Evolutionary conservation across 2,113 vertebrate genomes (phyloP), one percentile per base, ranked within the genome.

Genomic region (Labrus mixtus): DNA sequence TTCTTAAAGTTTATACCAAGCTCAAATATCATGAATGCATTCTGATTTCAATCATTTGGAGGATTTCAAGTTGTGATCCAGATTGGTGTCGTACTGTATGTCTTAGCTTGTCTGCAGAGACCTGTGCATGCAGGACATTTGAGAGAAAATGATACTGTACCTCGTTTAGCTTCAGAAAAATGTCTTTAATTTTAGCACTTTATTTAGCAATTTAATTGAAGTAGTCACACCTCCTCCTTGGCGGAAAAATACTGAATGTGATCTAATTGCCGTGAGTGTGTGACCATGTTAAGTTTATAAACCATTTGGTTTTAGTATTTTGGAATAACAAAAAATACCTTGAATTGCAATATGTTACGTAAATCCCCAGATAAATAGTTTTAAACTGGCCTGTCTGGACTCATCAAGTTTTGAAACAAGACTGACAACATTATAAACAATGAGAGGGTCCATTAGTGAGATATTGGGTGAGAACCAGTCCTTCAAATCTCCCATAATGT

Each of bases 271-370:
- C 8, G 13, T 43, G 17, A 19, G 29, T 37, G 43, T 62, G 46
- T 51, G 6, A 41, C 15, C 48, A 37, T 54, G 16, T 72, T 72
- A 15, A 54, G 29, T 63, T 45, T 3, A 55, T 54, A 63, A 73
- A 54, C 0, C 45, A 51, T 13, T 3, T 12, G 10, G 23, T 20
- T 16, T 29, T 16, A 46, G 19, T 2, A 22, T 19, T 33, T 45
- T 46, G 5, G 3, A 36, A 20, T 22, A 9, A 20, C 10, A 69
- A 46, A 46, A 58, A 69, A 69, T 69, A 17, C 20, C 17, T 46
- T 1, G 0, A 46, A 39, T 41, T 4, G 6, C 36, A 54, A 23
- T 51, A 15, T 6, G 11, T 25, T 25, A 25, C 25, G 25, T 25
- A 25, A 25, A 25, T 25, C 25, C 25, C 25, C 25, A 25, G 1